These are phyloP conservation scores for Varanus salvator DNA, from an alignment of 2,113 vertebrate species.

Conservation along the genomic window DNA sequence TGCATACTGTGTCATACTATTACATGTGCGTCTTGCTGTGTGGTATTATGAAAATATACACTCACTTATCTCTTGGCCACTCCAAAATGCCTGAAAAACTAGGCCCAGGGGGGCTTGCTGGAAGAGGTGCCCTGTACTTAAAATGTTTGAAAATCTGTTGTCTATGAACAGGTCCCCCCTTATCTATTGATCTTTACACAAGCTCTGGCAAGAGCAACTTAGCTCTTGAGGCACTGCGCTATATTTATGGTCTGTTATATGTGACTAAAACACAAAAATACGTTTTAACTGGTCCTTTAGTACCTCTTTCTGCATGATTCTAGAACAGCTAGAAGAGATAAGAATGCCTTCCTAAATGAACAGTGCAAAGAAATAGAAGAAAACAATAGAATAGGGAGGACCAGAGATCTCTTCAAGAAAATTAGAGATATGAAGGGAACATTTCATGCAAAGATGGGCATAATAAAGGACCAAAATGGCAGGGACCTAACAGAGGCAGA, in stretches of 20 bases:
- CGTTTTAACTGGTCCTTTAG: not conserved
- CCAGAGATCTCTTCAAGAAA: too few relatives aligned
- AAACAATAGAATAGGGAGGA: too few relatives aligned
- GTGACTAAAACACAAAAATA: not conserved
- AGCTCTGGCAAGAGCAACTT: not conserved
- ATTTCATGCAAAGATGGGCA: too few relatives aligned
- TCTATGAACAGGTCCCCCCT: not conserved
- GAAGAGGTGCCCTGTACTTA: not conserved
- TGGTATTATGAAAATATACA: not conserved
- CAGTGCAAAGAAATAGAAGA: too few relatives aligned
- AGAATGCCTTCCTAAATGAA: too few relatives aligned
- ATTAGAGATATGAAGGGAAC: too few relatives aligned
- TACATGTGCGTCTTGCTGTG: not conserved
- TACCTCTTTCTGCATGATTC: too few relatives aligned
- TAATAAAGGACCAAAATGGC: too few relatives aligned
- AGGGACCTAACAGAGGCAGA: too few relatives aligned
- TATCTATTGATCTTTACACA: not conserved
- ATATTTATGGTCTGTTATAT: not conserved
- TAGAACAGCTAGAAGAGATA: too few relatives aligned
- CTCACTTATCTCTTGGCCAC: not conserved
- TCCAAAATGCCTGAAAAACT: not conserved
- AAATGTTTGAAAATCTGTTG: not conserved
- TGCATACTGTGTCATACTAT: not conserved
- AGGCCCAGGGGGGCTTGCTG: not conserved
- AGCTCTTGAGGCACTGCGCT: not conserved